These are phyloP conservation scores for Mastigias papua DNA, from an alignment of 30 jellyfish, hydroid and myxozoan genomes.

Conservation along the genomic window DNA sequence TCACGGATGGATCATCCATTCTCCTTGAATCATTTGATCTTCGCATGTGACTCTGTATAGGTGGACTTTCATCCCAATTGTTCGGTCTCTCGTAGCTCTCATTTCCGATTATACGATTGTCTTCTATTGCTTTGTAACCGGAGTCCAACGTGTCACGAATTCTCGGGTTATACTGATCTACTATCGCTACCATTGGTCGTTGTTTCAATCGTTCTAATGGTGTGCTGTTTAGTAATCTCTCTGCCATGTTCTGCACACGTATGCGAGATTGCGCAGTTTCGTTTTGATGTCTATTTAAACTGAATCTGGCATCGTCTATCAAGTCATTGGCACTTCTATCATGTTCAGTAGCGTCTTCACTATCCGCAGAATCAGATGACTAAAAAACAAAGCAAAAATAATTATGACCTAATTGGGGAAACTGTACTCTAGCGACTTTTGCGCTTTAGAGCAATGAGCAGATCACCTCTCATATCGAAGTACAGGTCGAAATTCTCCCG, in stretches of 20 bases:
- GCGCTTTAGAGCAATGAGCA: too few relatives aligned
- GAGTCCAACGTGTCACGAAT: neutral
- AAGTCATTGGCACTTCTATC: neutral
- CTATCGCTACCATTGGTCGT: slow-evolving; percentile 30
- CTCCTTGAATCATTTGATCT: neutral
- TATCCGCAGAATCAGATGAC: slow-evolving; percentile 53
- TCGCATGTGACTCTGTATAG: neutral
- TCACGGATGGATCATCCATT: neutral
- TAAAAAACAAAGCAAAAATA: neutral
- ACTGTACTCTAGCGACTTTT: too few relatives aligned
- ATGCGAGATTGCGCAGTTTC: neutral
- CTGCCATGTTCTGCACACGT: neutral
- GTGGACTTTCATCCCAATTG: slow-evolving; percentile 33
- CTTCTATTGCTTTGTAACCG: neutral
- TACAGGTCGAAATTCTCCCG: too few relatives aligned
- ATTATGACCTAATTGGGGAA: too few relatives aligned
- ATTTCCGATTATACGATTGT: neutral
- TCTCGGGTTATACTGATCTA: slow-evolving; percentile 35
- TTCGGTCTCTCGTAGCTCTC: slow-evolving; percentile 35
- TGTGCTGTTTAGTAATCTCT: slow-evolving; percentile 15
- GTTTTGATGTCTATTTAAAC: neutral
- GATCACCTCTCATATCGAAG: too few relatives aligned
- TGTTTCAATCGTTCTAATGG: slow-evolving; percentile 11
- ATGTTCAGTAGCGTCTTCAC: slow-evolving; percentile 17
- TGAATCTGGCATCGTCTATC: neutral